These are phyloP conservation scores for Thelaira solivaga DNA, from an alignment of 2,888 invertebrate species.

Conservation along the genomic window DNA sequence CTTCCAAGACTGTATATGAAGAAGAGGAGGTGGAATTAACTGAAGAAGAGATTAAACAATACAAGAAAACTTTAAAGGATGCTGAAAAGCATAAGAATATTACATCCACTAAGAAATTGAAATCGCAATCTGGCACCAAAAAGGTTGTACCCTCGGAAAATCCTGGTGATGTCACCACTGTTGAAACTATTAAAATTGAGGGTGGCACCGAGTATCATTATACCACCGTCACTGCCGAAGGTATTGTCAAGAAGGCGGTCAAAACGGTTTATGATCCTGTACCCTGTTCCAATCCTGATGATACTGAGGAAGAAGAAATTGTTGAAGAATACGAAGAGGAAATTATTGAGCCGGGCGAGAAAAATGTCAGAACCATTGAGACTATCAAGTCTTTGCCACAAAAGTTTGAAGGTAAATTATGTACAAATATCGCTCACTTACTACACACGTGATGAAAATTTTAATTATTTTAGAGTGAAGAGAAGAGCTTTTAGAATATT, in stretches of 20 bases:
- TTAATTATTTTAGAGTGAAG: too few relatives aligned
- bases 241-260: constrained; percentile 75
- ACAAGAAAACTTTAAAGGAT: constrained; percentile 75
- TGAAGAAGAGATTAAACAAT: constrained; percentile 74
- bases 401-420: constrained; percentile 71
- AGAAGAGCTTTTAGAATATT: too few relatives aligned
- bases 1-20: constrained; percentile 76
- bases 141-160: constrained; percentile 76
- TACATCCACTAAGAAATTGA: constrained; percentile 74
- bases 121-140: constrained; percentile 75
- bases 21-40: constrained; percentile 75
- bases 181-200: constrained; percentile 75
- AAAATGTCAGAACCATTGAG: constrained; percentile 74
- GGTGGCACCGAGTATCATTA: constrained; percentile 77
- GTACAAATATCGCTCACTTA: background rate
- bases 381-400: constrained; percentile 72
- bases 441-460: background rate
- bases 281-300: constrained; percentile 69
- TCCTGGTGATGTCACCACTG: constrained; percentile 76
- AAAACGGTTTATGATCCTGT: constrained; percentile 76
- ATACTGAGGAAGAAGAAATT: constrained; percentile 75
- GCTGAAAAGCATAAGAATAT: constrained; percentile 77
- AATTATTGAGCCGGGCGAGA: constrained; percentile 76
- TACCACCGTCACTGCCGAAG: constrained; percentile 75
- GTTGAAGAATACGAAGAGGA: constrained; percentile 77